A percentile compares a stretch with the other conserved stretches of the same genome.
Evolutionary conservation across 64 coral and sea anemone genomes (phyloP).

Genomic region (Cladopsammia gracilis): DNA sequence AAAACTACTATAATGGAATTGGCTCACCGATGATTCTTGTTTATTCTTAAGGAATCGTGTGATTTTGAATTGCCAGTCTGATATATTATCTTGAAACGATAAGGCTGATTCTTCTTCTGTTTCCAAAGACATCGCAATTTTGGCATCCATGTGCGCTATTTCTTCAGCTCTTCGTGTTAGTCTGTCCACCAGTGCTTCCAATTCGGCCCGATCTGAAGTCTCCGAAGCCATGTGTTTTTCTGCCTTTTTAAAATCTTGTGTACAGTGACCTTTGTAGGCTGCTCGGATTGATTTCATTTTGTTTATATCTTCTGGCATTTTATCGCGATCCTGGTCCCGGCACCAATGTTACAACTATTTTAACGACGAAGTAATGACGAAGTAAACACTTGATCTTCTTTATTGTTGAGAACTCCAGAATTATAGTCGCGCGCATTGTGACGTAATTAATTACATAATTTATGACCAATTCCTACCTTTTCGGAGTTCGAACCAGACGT

Average conservation of each 20-base stretch:
- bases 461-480: no score
- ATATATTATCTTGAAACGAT: no score
- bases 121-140: conserved; percentile 28
- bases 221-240: not conserved
- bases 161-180: conserved; percentile 26
- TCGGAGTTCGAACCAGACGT: no score
- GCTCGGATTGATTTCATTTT: conserved; percentile 18
- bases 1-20: conserved; percentile 54
- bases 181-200: conserved; percentile 28
- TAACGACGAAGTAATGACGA: no score
- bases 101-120: conserved; percentile 59
- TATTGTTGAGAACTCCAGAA: not conserved
- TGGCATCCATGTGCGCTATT: conserved; percentile 39
- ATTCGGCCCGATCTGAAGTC: conserved; percentile 1
- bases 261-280: conserved; percentile 47
- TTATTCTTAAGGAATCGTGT: conserved; percentile 25
- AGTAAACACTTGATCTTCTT: not conserved
- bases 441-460: no score
- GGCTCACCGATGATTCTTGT: conserved; percentile 38
- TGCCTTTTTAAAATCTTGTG: no score
- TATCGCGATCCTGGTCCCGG: conserved; percentile 13
- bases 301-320: conserved; percentile 36
- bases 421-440: no score
- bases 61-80: conserved; percentile 31
- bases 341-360: conserved; percentile 53